These are phyloP conservation scores for Tiphia femorata DNA, from an alignment of 2,888 invertebrate genomes.

Conservation along the genomic window DNA sequence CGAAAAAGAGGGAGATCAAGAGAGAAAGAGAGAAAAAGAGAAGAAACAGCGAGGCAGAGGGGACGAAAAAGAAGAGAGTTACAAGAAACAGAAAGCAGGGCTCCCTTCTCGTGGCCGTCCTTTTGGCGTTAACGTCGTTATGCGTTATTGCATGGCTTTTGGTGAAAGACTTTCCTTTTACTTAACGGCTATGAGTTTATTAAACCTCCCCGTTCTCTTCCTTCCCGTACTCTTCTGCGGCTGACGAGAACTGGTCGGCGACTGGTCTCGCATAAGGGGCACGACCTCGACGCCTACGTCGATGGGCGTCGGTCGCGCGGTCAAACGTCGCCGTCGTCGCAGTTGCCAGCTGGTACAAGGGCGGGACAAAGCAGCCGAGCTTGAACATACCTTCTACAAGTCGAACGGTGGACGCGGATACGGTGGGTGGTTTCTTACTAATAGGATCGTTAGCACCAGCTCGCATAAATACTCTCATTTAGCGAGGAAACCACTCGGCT, in stretches of 20 bases:
- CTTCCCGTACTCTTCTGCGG: not conserved
- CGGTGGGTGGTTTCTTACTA: conserved; percentile 14
- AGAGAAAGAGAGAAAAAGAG: no score
- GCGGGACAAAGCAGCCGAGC: conserved; percentile 7
- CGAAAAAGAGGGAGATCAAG: no score
- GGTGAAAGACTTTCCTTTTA: conserved; percentile 20
- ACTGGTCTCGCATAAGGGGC: no score
- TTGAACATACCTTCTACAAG: no score
- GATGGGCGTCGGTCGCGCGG: not conserved
- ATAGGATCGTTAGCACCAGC: conserved; percentile 46
- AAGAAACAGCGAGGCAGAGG: no score
- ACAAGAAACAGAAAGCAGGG: not conserved
- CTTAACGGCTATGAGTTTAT: not conserved
- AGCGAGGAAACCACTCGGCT: conserved; percentile 25
- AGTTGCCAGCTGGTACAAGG: not conserved
- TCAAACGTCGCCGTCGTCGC: not conserved
- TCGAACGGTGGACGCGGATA: not conserved
- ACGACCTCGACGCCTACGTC: not conserved
- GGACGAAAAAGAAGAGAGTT: no score
- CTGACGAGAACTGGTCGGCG: no score
- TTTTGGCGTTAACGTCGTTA: conserved; percentile 27
- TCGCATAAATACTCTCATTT: conserved; percentile 49
- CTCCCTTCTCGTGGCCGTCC: no score
- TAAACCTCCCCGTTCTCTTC: not conserved
- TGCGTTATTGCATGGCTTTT: conserved; percentile 24